Percentiles rank a stretch among this genome's conserved stretches.
Conservation (phyloP, 2,888 invertebrate species). For the Rotaria macrura region DNA sequence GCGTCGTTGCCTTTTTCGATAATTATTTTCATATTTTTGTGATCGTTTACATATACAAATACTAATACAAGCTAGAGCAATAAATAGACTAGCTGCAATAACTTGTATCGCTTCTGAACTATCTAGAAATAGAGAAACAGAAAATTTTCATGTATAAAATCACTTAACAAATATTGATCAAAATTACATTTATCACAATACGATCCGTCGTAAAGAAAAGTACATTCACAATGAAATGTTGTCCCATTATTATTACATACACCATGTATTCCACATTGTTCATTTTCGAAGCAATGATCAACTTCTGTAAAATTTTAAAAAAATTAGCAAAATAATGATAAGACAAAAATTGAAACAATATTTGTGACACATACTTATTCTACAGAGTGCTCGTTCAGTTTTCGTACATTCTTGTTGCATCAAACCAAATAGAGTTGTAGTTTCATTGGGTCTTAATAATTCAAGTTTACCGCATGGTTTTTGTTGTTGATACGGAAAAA, state of each 20-base stretch:
- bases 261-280: background rate
- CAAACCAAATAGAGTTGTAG: background rate
- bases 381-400: background rate
- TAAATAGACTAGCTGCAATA: background rate
- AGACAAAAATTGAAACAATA: background rate
- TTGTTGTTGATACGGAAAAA: constrained; percentile 10
- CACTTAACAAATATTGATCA: background rate
- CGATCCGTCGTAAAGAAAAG: background rate
- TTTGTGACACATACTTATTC: background rate
- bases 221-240: constrained; percentile 19
- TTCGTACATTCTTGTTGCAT: constrained; percentile 18
- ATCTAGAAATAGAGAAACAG: background rate
- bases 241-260: background rate
- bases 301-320: too few relatives aligned
- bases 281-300: constrained; percentile 20
- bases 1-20: background rate
- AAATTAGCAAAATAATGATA: background rate
- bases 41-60: background rate
- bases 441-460: background rate
- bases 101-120: constrained; percentile 11
- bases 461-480: background rate
- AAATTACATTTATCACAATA: constrained; percentile 15
- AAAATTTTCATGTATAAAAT: background rate
- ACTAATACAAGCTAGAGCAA: background rate
- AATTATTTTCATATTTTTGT: background rate